Evolutionary conservation across 2,888 invertebrate genomes (phyloP), one percentile per base, ranked within the genome.

Genomic region (Notodonta ziczac): DNA sequence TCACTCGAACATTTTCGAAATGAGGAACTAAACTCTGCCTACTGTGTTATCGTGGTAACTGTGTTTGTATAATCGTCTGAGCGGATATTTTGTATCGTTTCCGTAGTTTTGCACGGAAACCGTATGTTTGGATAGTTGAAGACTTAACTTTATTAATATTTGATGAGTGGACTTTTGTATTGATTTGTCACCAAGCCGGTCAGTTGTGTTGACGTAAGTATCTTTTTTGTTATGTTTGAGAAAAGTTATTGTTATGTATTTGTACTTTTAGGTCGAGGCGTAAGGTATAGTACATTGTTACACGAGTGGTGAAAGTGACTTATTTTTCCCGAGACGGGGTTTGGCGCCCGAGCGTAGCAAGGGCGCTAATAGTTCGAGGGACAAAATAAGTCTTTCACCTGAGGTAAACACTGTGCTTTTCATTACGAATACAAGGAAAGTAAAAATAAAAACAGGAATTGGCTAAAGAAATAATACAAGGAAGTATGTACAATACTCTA

Each of bases 91-190:
- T 57, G 52, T 52, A 52, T 13, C 32, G 32, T 32, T 32, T 10
- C 12, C 5, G 12, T 32, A 32, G 10, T 1, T 54, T 54, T 8
- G n/a, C 39, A 39, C 39, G 4, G 14, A 56, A 24, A 13, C 13
- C 16, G 14, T 5, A 35, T 56, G 56, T 56, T 56, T 56, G 40
- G n/a, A 44, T 16, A 24, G 16, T 42, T 12, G 56, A 56, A 56
- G 24, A 56, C 56, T 8, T 2, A 56, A 44, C 56, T 67, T 70
- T 69, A 64, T 70, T 65, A 61, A 51, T 56, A 58, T 61, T 73
- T 67, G 44, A 55, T 8, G 58, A 64, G 78, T 77, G 74, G 76
- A 78, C 76, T 78, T 78, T 78, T 70, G 57, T 65, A 68, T 75
- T 69, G 71, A 73, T 73, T 72, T 60, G 42, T 59, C 53, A 46